Conservation (phyloP, 2,888 invertebrate genomes). For the Seira ritae region DNA sequence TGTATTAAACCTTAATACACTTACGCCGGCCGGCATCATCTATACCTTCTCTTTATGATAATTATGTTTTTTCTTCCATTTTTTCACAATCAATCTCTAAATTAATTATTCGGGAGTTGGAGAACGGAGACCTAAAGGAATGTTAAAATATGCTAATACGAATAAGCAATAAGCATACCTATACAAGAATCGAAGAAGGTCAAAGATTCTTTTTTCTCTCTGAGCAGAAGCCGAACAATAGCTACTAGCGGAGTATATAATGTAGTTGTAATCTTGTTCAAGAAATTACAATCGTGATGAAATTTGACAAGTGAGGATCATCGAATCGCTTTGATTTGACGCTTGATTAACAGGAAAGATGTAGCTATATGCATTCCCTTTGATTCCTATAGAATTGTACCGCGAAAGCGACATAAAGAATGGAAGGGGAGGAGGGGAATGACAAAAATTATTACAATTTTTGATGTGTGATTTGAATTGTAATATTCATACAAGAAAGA, state of each 20-base stretch:
- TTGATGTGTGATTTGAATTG: constrained; percentile 38
- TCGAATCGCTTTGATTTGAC: constrained; percentile 54
- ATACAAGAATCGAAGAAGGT: constrained; percentile 26
- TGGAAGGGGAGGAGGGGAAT: constrained; percentile 27
- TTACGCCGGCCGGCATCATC: not conserved
- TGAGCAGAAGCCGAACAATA: no score
- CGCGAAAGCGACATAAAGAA: not conserved
- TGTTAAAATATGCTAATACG: not conserved
- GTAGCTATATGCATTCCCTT: not conserved
- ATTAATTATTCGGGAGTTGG: not conserved
- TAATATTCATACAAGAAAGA: constrained; percentile 2
- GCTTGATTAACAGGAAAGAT: constrained; percentile 42
- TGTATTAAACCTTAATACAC: not conserved
- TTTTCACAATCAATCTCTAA: constrained; percentile 11
- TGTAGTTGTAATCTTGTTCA: constrained; percentile 30
- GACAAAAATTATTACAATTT: constrained; percentile 44
- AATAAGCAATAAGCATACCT: not conserved
- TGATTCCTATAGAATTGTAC: not conserved
- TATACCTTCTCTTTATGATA: not conserved
- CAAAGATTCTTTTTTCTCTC: not conserved
- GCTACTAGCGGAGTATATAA: not conserved
- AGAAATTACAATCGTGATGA: constrained; percentile 60
- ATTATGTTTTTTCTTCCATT: not conserved
- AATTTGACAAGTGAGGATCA: constrained; percentile 54
- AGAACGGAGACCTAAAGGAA: not conserved